Percentiles rank a stretch among this genome's conserved stretches.
Evolutionary conservation across 1,140 invertebrate genomes (phyloP).

Genomic region (Aradophagus sp.): DNA sequence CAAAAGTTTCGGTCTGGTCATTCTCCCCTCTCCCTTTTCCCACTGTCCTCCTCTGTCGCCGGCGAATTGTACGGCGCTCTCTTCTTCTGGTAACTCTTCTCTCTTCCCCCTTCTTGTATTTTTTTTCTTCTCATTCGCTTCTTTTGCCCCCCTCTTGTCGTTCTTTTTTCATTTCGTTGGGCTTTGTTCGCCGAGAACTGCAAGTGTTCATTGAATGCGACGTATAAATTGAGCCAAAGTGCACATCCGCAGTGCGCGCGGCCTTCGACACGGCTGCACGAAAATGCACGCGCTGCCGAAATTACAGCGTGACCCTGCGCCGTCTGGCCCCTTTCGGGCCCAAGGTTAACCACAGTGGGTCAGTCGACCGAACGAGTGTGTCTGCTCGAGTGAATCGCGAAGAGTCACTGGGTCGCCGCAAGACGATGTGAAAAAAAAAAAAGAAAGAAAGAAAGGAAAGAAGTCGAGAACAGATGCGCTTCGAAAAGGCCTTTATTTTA

Average conservation of each 20-base stretch:
- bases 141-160: not conserved
- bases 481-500: conserved; percentile 14
- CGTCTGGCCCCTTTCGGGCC: conserved; percentile 60
- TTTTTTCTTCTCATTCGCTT: conserved; percentile 1
- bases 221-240: conserved; percentile 59
- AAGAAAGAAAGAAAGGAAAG: conserved; percentile 1
- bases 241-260: conserved; percentile 54
- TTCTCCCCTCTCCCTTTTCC: conserved; percentile 3
- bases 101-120: too few relatives aligned
- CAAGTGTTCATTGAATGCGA: conserved; percentile 52
- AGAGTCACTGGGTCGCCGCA: conserved; percentile 55
- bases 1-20: conserved; percentile 43
- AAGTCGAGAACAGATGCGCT: conserved; percentile 20
- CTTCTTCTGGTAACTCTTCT: too few relatives aligned
- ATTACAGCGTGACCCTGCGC: conserved; percentile 56
- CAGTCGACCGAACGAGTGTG: conserved; percentile 63
- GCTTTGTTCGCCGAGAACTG: conserved; percentile 50
- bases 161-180: conserved; percentile 7
- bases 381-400: conserved; percentile 52
- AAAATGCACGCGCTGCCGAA: conserved; percentile 62
- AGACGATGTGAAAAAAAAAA: conserved; percentile 33
- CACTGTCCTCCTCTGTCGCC: too few relatives aligned
- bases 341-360: conserved; percentile 70
- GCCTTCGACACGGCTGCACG: conserved; percentile 57
- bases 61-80: too few relatives aligned